Evolutionary conservation across 2,797 vertebrate genomes (phyloP).

Genomic region (Macropodus opercularis): DNA sequence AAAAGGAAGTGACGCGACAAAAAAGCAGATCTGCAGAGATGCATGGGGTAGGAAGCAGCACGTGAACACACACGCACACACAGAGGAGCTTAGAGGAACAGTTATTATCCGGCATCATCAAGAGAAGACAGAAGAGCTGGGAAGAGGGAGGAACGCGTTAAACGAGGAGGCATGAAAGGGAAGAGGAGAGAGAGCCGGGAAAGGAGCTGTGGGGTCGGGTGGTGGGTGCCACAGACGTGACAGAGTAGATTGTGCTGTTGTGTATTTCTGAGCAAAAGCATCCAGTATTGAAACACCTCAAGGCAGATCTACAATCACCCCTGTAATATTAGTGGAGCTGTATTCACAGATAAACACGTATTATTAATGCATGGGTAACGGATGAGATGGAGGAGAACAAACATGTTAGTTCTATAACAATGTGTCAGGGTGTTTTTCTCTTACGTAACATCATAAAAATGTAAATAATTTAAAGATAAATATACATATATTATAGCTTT

Average conservation of each 20-base stretch:
- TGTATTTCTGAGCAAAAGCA: too few relatives aligned
- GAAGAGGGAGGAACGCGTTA: constrained; percentile 31
- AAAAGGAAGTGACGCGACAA: neutral
- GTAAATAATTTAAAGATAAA: neutral
- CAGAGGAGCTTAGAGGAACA: constrained; percentile 43
- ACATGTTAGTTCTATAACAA: too few relatives aligned
- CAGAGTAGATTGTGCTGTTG: constrained; percentile 26
- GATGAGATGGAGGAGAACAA: too few relatives aligned
- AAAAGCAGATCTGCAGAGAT: constrained; percentile 4
- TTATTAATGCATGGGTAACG: too few relatives aligned
- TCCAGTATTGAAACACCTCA: too few relatives aligned
- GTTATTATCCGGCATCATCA: constrained; percentile 51
- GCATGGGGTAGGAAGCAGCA: constrained; percentile 15
- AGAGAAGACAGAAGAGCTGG: constrained; percentile 33
- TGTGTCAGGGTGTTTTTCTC: too few relatives aligned
- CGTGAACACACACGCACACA: constrained; percentile 9
- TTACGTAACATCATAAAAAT: too few relatives aligned
- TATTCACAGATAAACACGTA: too few relatives aligned
- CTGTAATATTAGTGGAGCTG: too few relatives aligned
- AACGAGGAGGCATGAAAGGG: constrained; percentile 29
- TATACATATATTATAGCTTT: neutral
- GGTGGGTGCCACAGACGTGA: constrained; percentile 19
- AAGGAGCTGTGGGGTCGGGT: constrained; percentile 3
- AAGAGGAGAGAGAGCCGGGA: constrained; percentile 19
- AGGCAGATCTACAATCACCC: too few relatives aligned